Evolutionary conservation across 1,140 invertebrate species (phyloP).

Genomic region (Eciton burchellii): DNA sequence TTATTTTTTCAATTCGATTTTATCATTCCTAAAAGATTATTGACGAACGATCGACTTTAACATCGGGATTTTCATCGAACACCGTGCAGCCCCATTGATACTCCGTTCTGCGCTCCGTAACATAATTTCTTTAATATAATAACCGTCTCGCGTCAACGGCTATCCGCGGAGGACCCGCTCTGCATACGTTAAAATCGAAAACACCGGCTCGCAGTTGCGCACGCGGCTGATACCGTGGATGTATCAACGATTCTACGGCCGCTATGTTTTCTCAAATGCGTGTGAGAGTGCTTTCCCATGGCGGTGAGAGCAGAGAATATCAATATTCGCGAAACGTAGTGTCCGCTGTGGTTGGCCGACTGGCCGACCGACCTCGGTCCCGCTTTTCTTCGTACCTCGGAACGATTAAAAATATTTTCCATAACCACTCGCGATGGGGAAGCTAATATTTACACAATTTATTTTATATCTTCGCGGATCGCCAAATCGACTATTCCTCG

Average conservation of each 20-base stretch:
- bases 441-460: constrained; percentile 59
- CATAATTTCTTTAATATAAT: neutral
- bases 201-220: neutral
- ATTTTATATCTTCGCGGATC: constrained; percentile 43
- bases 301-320: constrained; percentile 39
- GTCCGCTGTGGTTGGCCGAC: constrained; percentile 3
- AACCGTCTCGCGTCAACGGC: too few species aligned
- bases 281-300: constrained; percentile 27
- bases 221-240: neutral
- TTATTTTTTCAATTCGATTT: neutral
- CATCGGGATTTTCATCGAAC: neutral
- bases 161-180: neutral
- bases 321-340: constrained; percentile 47
- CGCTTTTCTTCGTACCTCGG: constrained; percentile 37
- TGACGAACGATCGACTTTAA: neutral
- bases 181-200: constrained; percentile 20
- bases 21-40: neutral
- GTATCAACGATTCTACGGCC: constrained; percentile 26
- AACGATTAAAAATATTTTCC: constrained; percentile 56
- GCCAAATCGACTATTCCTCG: constrained; percentile 45
- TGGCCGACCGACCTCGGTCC: neutral
- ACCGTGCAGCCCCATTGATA: neutral
- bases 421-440: constrained; percentile 31
- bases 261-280: constrained; percentile 53
- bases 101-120: neutral